These are phyloP conservation scores for Phylloscopus trochilus DNA, from an alignment of 2,113 vertebrate genomes.

Conservation along the genomic window DNA sequence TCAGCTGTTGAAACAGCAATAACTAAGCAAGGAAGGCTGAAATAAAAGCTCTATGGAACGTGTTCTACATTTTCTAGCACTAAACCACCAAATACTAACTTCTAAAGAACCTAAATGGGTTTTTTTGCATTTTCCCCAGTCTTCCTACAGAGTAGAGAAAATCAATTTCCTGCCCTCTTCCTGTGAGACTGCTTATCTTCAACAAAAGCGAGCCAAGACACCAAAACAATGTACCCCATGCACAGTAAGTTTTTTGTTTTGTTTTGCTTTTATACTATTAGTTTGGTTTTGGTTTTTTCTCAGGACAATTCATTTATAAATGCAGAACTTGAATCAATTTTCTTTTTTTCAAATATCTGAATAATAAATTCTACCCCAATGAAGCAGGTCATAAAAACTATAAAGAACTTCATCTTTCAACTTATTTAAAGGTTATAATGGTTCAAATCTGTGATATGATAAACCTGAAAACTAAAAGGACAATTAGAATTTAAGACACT, in stretches of 20 bases:
- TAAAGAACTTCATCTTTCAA: not conserved
- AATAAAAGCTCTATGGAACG: not conserved
- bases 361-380: not conserved
- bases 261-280: too few species aligned
- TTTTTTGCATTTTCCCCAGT: not conserved
- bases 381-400: not conserved
- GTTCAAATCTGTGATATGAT: not conserved
- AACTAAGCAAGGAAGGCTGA: not conserved
- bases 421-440: not conserved
- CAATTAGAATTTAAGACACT: not conserved
- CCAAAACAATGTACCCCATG: not conserved
- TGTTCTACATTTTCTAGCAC: not conserved
- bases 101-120: not conserved
- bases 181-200: not conserved
- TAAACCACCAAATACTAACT: not conserved
- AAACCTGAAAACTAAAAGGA: not conserved
- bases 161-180: not conserved
- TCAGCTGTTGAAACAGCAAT: not conserved
- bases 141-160: not conserved
- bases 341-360: not conserved
- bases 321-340: not conserved
- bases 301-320: not conserved
- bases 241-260: not conserved
- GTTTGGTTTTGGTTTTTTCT: fast-evolving
- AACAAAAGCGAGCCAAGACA: not conserved